These are phyloP conservation scores for Pterocles gutturalis DNA, from an alignment of 2,113 vertebrate genomes.

Conservation along the genomic window DNA sequence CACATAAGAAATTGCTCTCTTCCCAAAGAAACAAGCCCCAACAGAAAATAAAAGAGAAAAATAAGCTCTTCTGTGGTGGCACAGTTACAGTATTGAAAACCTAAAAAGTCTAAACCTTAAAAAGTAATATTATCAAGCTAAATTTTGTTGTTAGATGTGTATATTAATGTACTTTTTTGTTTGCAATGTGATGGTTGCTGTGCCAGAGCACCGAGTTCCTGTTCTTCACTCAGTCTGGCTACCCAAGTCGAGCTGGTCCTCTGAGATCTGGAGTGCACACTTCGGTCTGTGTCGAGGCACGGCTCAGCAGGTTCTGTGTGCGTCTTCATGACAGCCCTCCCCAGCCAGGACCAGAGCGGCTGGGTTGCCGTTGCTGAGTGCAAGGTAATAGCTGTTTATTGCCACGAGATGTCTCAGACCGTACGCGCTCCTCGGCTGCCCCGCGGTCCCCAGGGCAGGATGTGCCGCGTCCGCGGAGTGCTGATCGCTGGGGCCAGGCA, in stretches of 20 bases:
- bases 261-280: no score
- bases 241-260: not conserved
- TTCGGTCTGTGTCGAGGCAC: not conserved
- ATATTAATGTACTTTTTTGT: not conserved
- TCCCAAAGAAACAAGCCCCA: not conserved
- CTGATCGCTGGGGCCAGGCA: not conserved
- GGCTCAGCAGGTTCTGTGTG: rapidly evolving
- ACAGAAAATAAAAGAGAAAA: not conserved
- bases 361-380: not conserved
- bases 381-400: not conserved
- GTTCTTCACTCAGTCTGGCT: not conserved
- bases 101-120: not conserved
- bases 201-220: not conserved
- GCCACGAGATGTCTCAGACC: not conserved
- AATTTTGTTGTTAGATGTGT: not conserved
- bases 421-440: not conserved
- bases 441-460: not conserved
- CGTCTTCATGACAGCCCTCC: not conserved
- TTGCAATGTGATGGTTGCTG: not conserved
- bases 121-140: not conserved
- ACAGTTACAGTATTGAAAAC: not conserved
- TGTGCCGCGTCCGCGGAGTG: not conserved
- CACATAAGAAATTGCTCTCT: not conserved
- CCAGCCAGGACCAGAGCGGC: not conserved
- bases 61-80: not conserved